These are phyloP conservation scores for Ericerus pela DNA, from an alignment of 1,140 invertebrate genomes.

Conservation along the genomic window DNA sequence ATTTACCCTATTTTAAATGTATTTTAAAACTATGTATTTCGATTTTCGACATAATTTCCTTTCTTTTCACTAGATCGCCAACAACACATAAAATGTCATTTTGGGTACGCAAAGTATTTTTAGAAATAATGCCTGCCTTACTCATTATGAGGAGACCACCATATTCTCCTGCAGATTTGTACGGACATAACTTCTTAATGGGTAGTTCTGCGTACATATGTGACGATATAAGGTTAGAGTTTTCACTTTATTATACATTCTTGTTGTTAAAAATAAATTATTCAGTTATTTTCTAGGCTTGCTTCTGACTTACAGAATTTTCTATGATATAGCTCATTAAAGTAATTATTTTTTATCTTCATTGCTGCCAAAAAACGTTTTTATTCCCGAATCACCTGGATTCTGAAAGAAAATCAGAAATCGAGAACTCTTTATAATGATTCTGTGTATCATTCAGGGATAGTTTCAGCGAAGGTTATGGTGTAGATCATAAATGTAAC, in stretches of 20 bases:
- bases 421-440: too few species aligned
- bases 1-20: background rate
- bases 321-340: too few species aligned
- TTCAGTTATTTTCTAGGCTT: too few species aligned
- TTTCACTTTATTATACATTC: too few species aligned
- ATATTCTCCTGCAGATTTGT: conserved; percentile 35
- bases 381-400: too few species aligned
- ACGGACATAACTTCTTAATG: conserved; percentile 4
- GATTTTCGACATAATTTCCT: background rate
- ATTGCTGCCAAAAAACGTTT: too few species aligned
- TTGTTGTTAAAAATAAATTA: too few species aligned
- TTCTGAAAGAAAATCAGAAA: too few species aligned
- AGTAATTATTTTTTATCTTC: too few species aligned
- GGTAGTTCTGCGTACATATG: conserved; percentile 3
- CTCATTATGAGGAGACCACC: conserved; percentile 77
- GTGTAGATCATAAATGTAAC: conserved; percentile 5
- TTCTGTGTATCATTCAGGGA: conserved; percentile 10
- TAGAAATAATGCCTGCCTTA: conserved; percentile 73
- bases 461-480: conserved; percentile 18
- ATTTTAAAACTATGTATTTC: background rate
- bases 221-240: conserved; percentile 4
- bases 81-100: conserved; percentile 93
- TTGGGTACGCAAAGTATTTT: conserved; percentile 71
- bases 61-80: conserved; percentile 52
- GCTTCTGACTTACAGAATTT: too few species aligned